These are phyloP conservation scores for Rhagophthalmus giganteus DNA, from an alignment of 2,888 invertebrate genomes.

Conservation along the genomic window DNA sequence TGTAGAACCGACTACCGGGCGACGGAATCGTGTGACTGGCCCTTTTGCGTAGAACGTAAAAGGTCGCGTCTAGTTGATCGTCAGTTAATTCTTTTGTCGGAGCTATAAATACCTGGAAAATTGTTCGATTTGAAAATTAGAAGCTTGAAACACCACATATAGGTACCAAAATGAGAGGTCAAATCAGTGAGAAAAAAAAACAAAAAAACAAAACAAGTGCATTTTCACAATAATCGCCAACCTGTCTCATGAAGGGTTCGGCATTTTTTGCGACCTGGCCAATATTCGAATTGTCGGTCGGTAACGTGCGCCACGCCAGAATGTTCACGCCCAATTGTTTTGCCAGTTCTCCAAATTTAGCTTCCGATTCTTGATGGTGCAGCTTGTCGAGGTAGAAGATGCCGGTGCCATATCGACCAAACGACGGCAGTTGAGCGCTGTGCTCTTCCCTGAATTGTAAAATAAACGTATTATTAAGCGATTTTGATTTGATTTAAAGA, in stretches of 20 bases:
- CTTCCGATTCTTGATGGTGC: conserved; percentile 78
- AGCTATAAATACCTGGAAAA: conserved; percentile 64
- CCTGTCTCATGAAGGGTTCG: conserved; percentile 97
- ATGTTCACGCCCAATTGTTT: conserved; percentile 79
- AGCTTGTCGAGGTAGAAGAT: conserved; percentile 90
- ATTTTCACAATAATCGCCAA: too few species aligned
- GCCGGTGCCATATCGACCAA: conserved; percentile 94
- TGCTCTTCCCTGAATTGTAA: conserved; percentile 68
- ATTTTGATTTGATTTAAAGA: too few species aligned
- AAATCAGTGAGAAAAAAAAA: too few species aligned
- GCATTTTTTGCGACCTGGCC: conserved; percentile 91
- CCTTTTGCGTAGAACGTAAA: conserved; percentile 88
- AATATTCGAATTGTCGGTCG: conserved; percentile 82
- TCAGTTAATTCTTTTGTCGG: conserved; percentile 41
- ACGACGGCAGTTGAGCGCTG: conserved; percentile 80
- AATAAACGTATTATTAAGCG: too few species aligned
- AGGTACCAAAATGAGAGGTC: too few species aligned
- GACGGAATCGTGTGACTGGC: conserved; percentile 86
- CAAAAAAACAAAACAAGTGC: too few species aligned
- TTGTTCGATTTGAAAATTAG: not conserved
- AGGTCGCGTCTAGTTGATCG: conserved; percentile 48
- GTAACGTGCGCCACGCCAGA: conserved; percentile 93
- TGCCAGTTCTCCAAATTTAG: conserved; percentile 79
- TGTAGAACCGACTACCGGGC: conserved; percentile 89
- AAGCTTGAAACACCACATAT: too few species aligned